These are phyloP conservation scores for Eleutherodactylus coqui DNA, from an alignment of 2,797 vertebrate genomes.

Conservation along the genomic window DNA sequence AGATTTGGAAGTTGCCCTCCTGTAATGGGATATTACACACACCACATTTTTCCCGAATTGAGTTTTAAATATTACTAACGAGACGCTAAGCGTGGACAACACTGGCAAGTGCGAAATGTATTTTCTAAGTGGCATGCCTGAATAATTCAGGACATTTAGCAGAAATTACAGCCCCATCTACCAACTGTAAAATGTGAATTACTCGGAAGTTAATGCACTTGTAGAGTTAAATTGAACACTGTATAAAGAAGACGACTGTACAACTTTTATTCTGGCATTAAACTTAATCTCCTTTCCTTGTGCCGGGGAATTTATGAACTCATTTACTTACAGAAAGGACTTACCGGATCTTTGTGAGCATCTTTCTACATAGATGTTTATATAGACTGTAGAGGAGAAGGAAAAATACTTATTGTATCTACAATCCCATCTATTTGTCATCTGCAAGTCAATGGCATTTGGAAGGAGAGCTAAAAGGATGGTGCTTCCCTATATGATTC, in stretches of 20 bases:
- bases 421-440: not conserved
- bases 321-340: conserved; percentile 42
- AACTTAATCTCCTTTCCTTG: conserved; percentile 44
- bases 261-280: conserved; percentile 57
- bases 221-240: conserved; percentile 60
- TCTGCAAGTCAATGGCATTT: not conserved
- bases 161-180: conserved; percentile 55
- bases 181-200: conserved; percentile 60
- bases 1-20: conserved; percentile 19
- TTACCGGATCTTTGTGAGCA: conserved; percentile 17
- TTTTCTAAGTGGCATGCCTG: conserved; percentile 54
- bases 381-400: not conserved
- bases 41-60: conserved; percentile 17
- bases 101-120: conserved; percentile 12
- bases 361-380: conserved; percentile 10
- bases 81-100: conserved; percentile 45
- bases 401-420: not conserved
- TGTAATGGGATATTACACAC: conserved; percentile 38
- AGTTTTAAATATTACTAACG: conserved; percentile 56
- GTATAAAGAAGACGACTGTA: conserved; percentile 51
- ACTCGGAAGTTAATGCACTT: conserved; percentile 52
- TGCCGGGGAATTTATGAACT: conserved; percentile 52
- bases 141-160: conserved; percentile 62
- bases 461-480: not conserved
- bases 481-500: not conserved